These are phyloP conservation scores for Poicephalus gulielmi DNA, from an alignment of 2,113 vertebrate genomes.

Conservation along the genomic window DNA sequence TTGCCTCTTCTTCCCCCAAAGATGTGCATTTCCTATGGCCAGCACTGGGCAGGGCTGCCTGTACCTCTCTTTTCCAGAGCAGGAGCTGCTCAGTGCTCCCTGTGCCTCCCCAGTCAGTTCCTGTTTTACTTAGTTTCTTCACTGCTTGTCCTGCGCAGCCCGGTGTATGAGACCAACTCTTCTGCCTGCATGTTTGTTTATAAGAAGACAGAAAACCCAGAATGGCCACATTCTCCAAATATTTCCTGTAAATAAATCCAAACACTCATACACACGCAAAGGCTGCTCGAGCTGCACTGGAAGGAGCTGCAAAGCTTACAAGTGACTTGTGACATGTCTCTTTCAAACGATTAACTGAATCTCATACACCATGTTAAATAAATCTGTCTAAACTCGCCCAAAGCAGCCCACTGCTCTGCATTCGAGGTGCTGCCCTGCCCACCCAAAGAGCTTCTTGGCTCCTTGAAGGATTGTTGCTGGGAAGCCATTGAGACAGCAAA, in stretches of 20 bases:
- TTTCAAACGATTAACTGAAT: not conserved
- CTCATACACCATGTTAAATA: fast-evolving
- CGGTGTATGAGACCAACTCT: not conserved
- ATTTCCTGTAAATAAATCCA: not conserved
- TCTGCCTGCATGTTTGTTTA: not conserved
- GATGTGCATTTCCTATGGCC: not conserved
- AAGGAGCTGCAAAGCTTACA: not conserved
- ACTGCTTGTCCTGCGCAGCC: not conserved
- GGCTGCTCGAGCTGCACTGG: not conserved
- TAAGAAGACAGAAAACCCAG: not conserved
- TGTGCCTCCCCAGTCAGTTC: not conserved
- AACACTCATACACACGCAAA: not conserved
- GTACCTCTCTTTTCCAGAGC: not conserved
- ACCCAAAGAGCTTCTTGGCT: not conserved
- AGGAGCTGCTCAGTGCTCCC: fast-evolving
- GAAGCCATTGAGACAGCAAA: not conserved
- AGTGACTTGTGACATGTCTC: not conserved
- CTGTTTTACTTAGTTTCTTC: not conserved
- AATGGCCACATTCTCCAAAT: not conserved
- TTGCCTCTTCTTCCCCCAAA: not conserved
- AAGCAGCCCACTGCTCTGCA: not conserved
- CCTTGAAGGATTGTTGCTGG: not conserved
- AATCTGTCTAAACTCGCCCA: not conserved
- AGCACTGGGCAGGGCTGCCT: not conserved
- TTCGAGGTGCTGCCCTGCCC: not conserved